Evolutionary conservation across 2,888 invertebrate genomes (phyloP), one percentile per base, ranked within the genome.

Genomic region (Branchipolynoe longqiensis): DNA sequence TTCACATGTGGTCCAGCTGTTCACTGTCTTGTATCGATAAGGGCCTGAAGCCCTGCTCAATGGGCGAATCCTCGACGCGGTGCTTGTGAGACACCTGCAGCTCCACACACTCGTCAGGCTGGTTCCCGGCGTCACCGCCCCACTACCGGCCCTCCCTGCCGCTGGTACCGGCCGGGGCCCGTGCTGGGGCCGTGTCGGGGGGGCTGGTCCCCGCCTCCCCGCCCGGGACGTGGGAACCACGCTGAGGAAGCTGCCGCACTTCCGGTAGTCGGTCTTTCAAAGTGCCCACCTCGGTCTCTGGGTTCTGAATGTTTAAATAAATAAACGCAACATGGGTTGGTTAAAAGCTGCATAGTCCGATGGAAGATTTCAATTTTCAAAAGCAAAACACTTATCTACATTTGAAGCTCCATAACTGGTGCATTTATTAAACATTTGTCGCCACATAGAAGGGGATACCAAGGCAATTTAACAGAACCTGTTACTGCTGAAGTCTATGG

Each of bases 11-110:
- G 18, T 33, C 69, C 38, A 36, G 1, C 14, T 69, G 36, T 6
- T 69, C 69, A 36, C 69, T 69, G 1, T 69, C 69, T 25, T 69
- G 69, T 38, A 36, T 69, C 3, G 69, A 33, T 33, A 69, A 36
- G 14, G 69, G 69, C 3, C 69, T 18, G 38, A 69, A 69, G n/a
- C 69, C 38, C 12, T 38, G 12, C 18, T 69, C 69, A 33, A 69
- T 3, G 1, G 69, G 69, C 0, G 69, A 69, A 31, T 33, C 69
- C n/a, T 69, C 69, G 1, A 33, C 22, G 1, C 69, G 69, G 38
- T 69, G 33, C 12, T 18, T 69, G 4, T 18, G 69, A 0, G 69
- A 69, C 14, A 69, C 69, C 33, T 69, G 69, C 33, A 69, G 22
- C 22, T 69, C 36, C 33, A 69, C 8, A 12, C n/a, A 14, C 1